These are phyloP conservation scores for Lithosia quadra DNA, from an alignment of 2,888 invertebrate species.

Conservation along the genomic window DNA sequence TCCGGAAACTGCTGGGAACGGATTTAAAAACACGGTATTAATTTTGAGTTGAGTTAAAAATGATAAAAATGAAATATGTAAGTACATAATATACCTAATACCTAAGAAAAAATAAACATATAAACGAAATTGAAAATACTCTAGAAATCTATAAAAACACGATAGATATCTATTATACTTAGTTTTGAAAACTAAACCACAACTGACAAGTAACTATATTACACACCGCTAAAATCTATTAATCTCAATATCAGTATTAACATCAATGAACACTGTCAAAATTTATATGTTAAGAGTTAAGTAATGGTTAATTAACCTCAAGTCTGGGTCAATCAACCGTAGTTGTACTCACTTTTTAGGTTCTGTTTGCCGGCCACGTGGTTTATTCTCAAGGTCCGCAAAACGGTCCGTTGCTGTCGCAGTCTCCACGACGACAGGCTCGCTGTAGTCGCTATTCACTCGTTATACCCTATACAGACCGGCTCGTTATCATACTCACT, in stretches of 20 bases:
- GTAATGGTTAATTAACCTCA: constrained; percentile 26
- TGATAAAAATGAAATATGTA: no score
- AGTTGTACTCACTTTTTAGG: constrained; percentile 73
- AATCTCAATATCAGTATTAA: neutral
- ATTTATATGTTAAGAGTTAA: constrained; percentile 18
- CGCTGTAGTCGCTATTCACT: constrained; percentile 26
- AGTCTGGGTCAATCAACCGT: constrained; percentile 42
- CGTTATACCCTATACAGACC: constrained; percentile 33
- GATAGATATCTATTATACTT: no score
- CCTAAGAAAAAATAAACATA: neutral
- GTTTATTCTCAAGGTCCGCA: constrained; percentile 55
- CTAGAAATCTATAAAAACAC: neutral
- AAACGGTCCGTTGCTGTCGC: constrained; percentile 75
- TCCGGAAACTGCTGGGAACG: no score
- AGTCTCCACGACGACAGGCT: constrained; percentile 78
- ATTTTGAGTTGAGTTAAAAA: no score
- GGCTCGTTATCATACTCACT: constrained; percentile 60
- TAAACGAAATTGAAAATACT: neutral
- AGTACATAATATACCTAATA: neutral
- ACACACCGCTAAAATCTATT: neutral
- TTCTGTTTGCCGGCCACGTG: constrained; percentile 78
- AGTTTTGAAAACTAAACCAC: neutral
- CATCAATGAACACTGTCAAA: neutral
- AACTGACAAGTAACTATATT: neutral
- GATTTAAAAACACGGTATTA: no score